These are phyloP conservation scores for Tubulanus polymorphus DNA, from an alignment of 2,888 invertebrate genomes.

Conservation along the genomic window DNA sequence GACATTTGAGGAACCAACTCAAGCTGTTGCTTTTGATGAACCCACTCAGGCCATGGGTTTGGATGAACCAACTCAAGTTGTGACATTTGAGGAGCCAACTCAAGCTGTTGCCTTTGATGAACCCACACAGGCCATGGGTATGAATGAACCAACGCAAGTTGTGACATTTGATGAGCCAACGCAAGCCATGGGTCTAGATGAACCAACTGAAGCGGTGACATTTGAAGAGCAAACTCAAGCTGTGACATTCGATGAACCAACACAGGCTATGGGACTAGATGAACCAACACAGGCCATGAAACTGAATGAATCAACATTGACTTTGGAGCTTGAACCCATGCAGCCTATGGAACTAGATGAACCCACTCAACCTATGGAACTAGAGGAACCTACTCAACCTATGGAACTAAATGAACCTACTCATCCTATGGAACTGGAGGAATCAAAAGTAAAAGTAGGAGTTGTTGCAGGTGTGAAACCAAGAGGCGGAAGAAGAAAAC, in stretches of 20 bases:
- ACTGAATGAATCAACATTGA: too few relatives aligned
- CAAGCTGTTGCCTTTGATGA: slow-evolving; percentile 16
- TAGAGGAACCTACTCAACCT: too few relatives aligned
- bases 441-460: not conserved
- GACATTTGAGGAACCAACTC: not conserved
- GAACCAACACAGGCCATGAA: slow-evolving; percentile 11
- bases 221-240: not conserved
- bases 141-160: not conserved
- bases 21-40: not conserved
- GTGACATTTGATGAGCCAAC: not conserved
- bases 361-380: too few relatives aligned
- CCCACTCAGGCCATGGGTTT: slow-evolving; percentile 4
- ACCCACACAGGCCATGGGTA: slow-evolving; percentile 20
- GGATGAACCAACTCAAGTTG: too few relatives aligned
- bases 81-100: too few relatives aligned
- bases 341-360: too few relatives aligned
- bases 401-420: slow-evolving; percentile 21
- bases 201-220: not conserved
- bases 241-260: not conserved
- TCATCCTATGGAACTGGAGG: slow-evolving; percentile 13
- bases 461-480: too few relatives aligned
- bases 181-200: slow-evolving; percentile 4
- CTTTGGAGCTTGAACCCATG: too few relatives aligned
- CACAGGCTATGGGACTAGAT: not conserved
- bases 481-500: too few relatives aligned